Evolutionary conservation across 2,888 invertebrate species (phyloP).

Genomic region (Julus scanicus): DNA sequence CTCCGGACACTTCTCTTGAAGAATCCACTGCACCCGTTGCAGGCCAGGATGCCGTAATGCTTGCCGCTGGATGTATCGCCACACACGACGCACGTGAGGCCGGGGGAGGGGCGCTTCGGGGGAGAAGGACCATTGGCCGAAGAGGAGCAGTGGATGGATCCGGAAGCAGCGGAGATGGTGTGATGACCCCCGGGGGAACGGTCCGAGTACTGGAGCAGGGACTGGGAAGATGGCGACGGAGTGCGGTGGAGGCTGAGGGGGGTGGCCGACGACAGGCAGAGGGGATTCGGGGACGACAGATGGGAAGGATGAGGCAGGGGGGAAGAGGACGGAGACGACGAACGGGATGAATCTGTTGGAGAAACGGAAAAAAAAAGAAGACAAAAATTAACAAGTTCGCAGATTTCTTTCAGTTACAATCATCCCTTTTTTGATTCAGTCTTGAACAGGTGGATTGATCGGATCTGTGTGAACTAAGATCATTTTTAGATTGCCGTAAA

Average conservation of each 20-base stretch:
- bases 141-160: slow-evolving; percentile 42
- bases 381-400: background rate
- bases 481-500: too few species aligned
- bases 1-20: slow-evolving; percentile 96
- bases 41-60: slow-evolving; percentile 97
- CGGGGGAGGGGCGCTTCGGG: slow-evolving; percentile 68
- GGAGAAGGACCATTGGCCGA: slow-evolving; percentile 54
- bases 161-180: slow-evolving; percentile 7
- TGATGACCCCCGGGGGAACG: background rate
- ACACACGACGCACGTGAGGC: slow-evolving; percentile 94
- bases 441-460: too few species aligned
- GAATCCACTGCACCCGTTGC: slow-evolving; percentile 99
- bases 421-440: too few species aligned
- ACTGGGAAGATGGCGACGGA: slow-evolving; percentile 50
- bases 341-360: slow-evolving; percentile 53
- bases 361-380: slow-evolving; percentile 9
- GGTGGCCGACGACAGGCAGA: slow-evolving; percentile 53
- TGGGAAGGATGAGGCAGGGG: slow-evolving; percentile 49
- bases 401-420: background rate
- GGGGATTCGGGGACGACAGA: slow-evolving; percentile 53
- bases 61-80: slow-evolving; percentile 97
- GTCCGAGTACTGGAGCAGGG: background rate
- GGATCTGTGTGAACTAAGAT: too few species aligned
- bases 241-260: slow-evolving; percentile 52
- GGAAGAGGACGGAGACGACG: slow-evolving; percentile 53